Base-by-base conservation (phyloP, 2,797 vertebrate species). In the Picus viridis region DNA sequence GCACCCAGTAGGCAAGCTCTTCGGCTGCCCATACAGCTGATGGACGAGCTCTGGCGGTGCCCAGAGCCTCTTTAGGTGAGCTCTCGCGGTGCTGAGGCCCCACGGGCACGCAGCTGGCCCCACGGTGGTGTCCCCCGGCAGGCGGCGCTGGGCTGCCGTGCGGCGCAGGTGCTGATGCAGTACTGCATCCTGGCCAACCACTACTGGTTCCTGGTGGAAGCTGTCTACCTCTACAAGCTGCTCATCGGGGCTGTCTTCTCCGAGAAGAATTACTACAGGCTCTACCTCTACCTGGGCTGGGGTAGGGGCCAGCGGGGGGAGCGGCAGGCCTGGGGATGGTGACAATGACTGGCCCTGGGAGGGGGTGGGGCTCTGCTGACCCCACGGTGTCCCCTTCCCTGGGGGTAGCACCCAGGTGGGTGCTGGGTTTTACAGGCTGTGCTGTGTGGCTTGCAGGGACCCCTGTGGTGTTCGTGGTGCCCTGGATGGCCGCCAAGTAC, bases 111-210 rank as follows among this genome's bases (percentile, higher is more conserved):
- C 41, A 43, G 41, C 41, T 16, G 41, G 29, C 47, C 47, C 56
- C 69, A 67, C 0, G 2, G 17, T 1, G 20, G 29, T 79, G 45
- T 85, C 39, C 74, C 8, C 4, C 72, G 3, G 6, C 92, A 98
- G 98, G 98, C 97, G 57, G 98, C 98, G 0, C 94, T 98, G 93
- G 98, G 98, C 93, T 98, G 98, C 94, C 97, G 98, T 6, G 94
- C 96, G 1, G 98, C 98, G 0, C 98, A 98, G 96, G 98, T 97
- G 47, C 83, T 98, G 92, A 98, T 98, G 98, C 98, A 98, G 84
- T 98, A 98, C 95, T 98, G 98, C 67, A 98, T 98, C 88, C 96
- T 98, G 90, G 98, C 98, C 97, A 98, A 98, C 96, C 98, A 98
- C 95, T 98, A 97, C 79, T 98, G 98, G 98, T 98, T 98, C 96